Conservation (phyloP, 2,888 invertebrate species). For the Lithophane ornitopus region DNA sequence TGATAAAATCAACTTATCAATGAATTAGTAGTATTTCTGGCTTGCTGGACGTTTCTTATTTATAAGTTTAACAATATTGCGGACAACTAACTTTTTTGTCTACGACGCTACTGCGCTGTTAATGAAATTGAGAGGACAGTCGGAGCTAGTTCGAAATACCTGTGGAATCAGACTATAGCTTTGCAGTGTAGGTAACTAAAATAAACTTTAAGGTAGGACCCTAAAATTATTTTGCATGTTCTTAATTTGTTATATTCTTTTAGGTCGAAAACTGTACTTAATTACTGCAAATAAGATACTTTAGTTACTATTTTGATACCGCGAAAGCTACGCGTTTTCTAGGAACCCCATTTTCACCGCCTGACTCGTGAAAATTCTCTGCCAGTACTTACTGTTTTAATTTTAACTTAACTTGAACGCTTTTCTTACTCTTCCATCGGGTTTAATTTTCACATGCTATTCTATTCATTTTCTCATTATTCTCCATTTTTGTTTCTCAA, state of each 20-base stretch:
- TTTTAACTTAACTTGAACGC: neutral
- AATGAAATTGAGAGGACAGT: neutral
- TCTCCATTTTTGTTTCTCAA: neutral
- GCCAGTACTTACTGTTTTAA: neutral
- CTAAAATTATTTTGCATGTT: neutral
- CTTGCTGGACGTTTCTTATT: conserved; percentile 1
- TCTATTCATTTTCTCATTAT: neutral
- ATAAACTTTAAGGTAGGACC: neutral
- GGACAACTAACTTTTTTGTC: neutral
- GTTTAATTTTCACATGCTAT: conserved; percentile 5
- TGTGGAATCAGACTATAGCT: neutral
- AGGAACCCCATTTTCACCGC: neutral
- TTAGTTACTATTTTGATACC: no score
- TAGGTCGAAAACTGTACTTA: neutral
- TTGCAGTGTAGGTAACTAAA: neutral
- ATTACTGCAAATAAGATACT: neutral
- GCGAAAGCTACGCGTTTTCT: neutral
- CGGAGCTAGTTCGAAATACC: neutral
- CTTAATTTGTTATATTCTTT: neutral
- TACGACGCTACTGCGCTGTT: no score
- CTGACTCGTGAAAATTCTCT: neutral
- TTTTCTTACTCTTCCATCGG: neutral
- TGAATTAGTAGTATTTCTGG: conserved; percentile 17
- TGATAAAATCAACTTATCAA: conserved; percentile 16
- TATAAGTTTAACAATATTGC: neutral